Base-by-base conservation (phyloP, 1,140 invertebrate genomes). In the Drosophila prosaltans region DNA sequence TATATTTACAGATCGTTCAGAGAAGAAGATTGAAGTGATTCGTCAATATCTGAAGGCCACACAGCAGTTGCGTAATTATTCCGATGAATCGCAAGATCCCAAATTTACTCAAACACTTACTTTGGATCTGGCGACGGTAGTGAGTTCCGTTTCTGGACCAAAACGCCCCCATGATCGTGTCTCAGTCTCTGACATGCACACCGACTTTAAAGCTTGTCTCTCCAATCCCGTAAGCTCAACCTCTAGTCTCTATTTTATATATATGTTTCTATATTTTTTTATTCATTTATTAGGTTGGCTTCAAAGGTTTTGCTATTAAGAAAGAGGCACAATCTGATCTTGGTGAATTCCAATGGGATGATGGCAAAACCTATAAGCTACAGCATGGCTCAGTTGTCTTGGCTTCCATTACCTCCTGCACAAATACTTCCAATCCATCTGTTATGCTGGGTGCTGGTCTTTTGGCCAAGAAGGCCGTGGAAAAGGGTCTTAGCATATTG, bases 161-260 rank as follows among this genome's bases (percentile, higher is more conserved):
- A 99, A 99, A 92, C 93, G 98, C 74, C 98, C 98, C 0, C 98
- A 99, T 81, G 99, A 99, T 93, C 94, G 97, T 59, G 98, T 99
- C 2, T 95, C 97, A 0, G 97, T 99, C 0, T 93, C 94, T 0
- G 95, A 97, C 39, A 98, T 99, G 97, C 98, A 98, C 86, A 90
- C 93, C 32, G 98, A 99, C 92, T 99, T 99, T 92, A 92, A 94
- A 7, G 93, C 94, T 0, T 99, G 98, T 83, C 94, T 99, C 0
- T 95, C 94, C n/a, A 98, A 95, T 90, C 98, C 98, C 94, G 96
- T 98, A 94, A 93, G 93, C 92, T 64, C 0, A 40, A 5, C 32
- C 2, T 10, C 48, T 36, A 36, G 32, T 36, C 28, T 36, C 32
- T 36, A 36, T 4, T 39, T 0, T 0, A 8, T 41, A 11, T 36